phyloP scores from a whole-genome alignment of 2,113 vertebrate species.

The Plotosus lineatus region DNA sequence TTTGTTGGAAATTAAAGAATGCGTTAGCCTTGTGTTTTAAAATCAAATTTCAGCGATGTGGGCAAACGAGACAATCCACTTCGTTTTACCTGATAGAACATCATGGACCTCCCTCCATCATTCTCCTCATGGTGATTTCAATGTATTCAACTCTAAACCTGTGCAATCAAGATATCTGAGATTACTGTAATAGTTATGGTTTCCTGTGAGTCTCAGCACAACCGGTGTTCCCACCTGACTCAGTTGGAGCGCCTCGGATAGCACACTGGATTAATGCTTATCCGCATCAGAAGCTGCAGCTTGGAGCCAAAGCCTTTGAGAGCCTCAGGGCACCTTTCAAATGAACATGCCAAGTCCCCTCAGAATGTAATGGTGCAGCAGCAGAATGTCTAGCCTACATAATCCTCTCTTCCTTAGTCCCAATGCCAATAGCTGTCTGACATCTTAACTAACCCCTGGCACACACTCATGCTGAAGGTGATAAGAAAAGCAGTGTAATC shows the following conservation, averaged over 20 bases:
- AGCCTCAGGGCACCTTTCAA: conserved; percentile 37
- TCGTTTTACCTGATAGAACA: background rate
- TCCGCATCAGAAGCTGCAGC: conserved; percentile 46
- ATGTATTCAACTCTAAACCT: conserved; percentile 10
- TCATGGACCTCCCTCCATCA: background rate
- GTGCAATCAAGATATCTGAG: background rate
- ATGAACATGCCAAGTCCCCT: conserved; percentile 28
- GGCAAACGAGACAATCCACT: conserved; percentile 13
- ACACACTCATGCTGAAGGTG: background rate
- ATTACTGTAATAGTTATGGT: conserved; percentile 28
- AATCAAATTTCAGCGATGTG: background rate
- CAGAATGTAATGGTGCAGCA: conserved; percentile 12
- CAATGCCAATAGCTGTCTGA: conserved; percentile 8
- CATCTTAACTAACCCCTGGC: conserved; percentile 14
- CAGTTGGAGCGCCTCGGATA: conserved; percentile 14
- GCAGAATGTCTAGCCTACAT: conserved; percentile 20
- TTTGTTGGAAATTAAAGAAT: background rate
- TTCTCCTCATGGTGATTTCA: background rate
- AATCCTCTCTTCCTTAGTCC: conserved; percentile 22
- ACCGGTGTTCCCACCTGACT: conserved; percentile 27
- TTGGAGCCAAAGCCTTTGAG: conserved; percentile 38
- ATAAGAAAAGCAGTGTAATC: background rate
- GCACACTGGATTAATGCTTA: conserved; percentile 46
- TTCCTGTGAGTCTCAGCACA: conserved; percentile 16
- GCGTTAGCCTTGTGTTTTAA: background rate